Percentiles rank a stretch among this genome's conserved stretches.
Evolutionary conservation across 2,113 vertebrate genomes (phyloP).

Genomic region (Todiramphus chloris): DNA sequence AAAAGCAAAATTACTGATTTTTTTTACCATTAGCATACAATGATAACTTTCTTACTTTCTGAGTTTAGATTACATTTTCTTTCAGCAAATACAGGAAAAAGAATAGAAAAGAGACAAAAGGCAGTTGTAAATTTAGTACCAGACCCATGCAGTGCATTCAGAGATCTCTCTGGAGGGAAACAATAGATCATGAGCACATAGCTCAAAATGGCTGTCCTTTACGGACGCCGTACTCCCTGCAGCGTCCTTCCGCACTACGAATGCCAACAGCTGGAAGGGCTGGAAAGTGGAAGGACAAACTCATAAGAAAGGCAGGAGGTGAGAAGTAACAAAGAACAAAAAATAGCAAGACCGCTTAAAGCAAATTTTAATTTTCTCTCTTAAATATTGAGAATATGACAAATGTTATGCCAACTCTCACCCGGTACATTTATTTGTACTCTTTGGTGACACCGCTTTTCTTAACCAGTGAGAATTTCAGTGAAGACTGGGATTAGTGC

Average conservation of each 20-base stretch:
- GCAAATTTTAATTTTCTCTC: neutral
- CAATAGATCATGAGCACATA: neutral
- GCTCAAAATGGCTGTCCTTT: slow-evolving; percentile 56
- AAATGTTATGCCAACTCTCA: neutral
- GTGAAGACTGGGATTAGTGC: neutral
- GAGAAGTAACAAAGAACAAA: neutral
- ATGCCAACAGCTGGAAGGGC: neutral
- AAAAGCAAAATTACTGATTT: neutral
- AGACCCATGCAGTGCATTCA: neutral
- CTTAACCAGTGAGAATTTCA: neutral
- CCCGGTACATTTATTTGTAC: neutral
- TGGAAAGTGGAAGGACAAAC: neutral
- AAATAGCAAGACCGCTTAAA: neutral
- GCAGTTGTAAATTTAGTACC: neutral
- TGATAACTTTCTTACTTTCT: neutral
- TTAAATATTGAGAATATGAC: neutral
- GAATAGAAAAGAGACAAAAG: neutral
- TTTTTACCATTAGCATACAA: neutral
- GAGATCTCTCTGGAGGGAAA: neutral
- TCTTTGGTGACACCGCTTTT: neutral
- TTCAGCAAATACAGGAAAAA: neutral
- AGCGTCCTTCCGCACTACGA: neutral
- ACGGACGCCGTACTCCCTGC: neutral
- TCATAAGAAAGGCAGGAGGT: neutral
- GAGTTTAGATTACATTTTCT: neutral